phyloP scores from a whole-genome alignment of 2,888 invertebrate genomes.

The Lepetodrilus schrolli region DNA sequence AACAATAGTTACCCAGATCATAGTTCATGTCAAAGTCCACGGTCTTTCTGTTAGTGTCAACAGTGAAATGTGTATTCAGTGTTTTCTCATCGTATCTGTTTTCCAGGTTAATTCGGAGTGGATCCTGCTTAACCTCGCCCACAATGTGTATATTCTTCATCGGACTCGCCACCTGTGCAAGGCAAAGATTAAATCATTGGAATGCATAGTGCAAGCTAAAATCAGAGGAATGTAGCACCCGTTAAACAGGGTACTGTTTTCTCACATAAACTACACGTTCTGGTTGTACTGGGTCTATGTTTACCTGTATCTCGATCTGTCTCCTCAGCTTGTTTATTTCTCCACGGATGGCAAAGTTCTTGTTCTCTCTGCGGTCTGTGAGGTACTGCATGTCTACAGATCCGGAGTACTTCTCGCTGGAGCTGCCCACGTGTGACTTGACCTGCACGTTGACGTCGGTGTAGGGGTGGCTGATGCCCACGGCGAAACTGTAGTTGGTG shows the following conservation, averaged over 20 bases:
- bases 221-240: too few species aligned
- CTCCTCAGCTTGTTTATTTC: conserved; percentile 57
- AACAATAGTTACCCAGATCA: conserved; percentile 42
- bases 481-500: conserved; percentile 47
- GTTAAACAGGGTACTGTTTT: too few species aligned
- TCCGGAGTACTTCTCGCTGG: conserved; percentile 44
- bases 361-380: conserved; percentile 47
- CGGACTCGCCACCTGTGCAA: conserved; percentile 36
- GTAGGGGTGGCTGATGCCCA: conserved; percentile 59
- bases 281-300: too few species aligned
- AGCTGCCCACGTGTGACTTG: conserved; percentile 47
- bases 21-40: conserved; percentile 44
- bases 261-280: too few species aligned
- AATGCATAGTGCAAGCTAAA: too few species aligned
- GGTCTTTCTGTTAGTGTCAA: conserved; percentile 38
- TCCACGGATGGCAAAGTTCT: conserved; percentile 52
- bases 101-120: conserved; percentile 37
- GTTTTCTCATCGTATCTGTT: conserved; percentile 38
- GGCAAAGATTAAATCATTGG: neutral
- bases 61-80: conserved; percentile 39
- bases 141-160: conserved; percentile 29
- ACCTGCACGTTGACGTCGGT: conserved; percentile 60
- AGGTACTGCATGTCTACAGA: conserved; percentile 56
- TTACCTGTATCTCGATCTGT: conserved; percentile 51
- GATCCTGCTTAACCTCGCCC: conserved; percentile 34